phyloP scores from a whole-genome alignment of 1,140 invertebrate genomes.

The Trypoxylus dichotomus region DNA sequence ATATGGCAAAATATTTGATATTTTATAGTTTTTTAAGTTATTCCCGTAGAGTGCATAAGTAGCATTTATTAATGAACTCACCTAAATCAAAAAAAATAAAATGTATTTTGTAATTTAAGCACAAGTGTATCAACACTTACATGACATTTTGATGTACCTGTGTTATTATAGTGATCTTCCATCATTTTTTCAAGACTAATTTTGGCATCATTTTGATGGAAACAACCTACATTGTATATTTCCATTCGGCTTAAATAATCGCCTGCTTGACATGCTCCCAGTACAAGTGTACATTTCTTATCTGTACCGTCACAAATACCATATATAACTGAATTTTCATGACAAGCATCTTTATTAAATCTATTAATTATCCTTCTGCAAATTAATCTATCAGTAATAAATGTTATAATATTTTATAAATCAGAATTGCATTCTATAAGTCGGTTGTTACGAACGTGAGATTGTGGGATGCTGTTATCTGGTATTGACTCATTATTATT shows the following conservation, averaged over 20 bases:
- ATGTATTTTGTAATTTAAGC: neutral
- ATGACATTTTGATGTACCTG: neutral
- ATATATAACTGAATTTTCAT: neutral
- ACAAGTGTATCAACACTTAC: neutral
- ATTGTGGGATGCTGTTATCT: no score
- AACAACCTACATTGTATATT: neutral
- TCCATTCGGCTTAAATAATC: neutral
- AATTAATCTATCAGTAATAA: neutral
- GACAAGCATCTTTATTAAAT: neutral
- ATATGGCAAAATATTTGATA: neutral
- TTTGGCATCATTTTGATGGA: neutral
- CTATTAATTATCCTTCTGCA: neutral
- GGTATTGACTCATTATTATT: no score
- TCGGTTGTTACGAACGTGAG: no score
- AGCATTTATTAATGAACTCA: neutral
- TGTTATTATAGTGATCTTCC: neutral
- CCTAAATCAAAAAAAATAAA: neutral
- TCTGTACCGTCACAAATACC: slow-evolving; percentile 15
- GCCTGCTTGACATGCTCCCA: neutral
- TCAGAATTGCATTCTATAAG: no score
- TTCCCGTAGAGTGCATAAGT: neutral
- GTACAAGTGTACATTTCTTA: neutral
- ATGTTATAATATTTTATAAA: no score
- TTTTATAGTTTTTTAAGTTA: slow-evolving; percentile 14
- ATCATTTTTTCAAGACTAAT: neutral